These are phyloP conservation scores for Muntiacus reevesi DNA, from an alignment of 2,113 vertebrate species.

Conservation along the genomic window DNA sequence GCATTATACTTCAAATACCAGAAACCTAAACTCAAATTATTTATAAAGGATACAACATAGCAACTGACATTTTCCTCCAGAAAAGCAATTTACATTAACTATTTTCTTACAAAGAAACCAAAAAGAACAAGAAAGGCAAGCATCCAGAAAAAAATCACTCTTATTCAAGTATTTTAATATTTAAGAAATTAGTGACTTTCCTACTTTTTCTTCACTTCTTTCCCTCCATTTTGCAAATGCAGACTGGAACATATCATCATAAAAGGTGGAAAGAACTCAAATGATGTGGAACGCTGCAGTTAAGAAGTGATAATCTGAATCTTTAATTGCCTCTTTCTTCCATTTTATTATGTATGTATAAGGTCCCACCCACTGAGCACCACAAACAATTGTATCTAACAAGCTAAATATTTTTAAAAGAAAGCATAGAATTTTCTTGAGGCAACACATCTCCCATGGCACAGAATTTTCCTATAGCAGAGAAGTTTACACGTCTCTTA, in stretches of 20 bases:
- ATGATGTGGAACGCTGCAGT: no score
- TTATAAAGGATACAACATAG: not conserved
- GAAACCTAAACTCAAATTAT: not conserved
- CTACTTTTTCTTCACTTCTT: not conserved
- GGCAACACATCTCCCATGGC: not conserved
- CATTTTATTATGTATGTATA: not conserved
- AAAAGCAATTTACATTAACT: not conserved
- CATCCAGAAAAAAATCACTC: not conserved
- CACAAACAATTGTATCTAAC: not conserved
- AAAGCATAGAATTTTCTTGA: not conserved
- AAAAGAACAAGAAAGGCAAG: not conserved
- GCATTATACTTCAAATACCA: slow-evolving; percentile 32
- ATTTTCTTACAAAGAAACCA: slow-evolving; percentile 31
- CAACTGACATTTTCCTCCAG: not conserved
- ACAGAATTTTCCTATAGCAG: not conserved
- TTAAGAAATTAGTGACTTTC: not conserved
- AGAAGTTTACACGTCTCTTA: not conserved
- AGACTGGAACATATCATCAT: not conserved
- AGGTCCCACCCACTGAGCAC: not conserved
- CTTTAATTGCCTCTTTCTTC: not conserved
- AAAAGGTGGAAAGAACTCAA: not conserved
- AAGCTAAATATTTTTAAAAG: not conserved
- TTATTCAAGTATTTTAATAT: not conserved
- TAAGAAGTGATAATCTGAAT: not conserved
- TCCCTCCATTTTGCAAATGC: not conserved